Evolutionary conservation across 2,113 vertebrate genomes (phyloP).

Genomic region (Turnix velox): DNA sequence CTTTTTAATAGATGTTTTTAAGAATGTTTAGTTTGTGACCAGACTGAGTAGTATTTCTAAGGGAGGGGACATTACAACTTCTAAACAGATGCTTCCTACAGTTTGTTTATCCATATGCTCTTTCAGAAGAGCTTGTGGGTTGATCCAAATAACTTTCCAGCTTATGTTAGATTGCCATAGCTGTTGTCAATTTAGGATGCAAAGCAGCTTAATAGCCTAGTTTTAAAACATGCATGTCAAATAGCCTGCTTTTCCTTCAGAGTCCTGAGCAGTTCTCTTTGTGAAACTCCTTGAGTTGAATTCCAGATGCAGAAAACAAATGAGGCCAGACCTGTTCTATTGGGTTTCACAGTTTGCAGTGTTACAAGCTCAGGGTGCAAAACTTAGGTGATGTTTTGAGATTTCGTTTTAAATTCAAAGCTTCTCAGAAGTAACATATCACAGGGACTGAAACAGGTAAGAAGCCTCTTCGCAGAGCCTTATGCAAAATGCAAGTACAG

Average conservation of each 20-base stretch:
- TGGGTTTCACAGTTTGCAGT: not conserved
- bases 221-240: not conserved
- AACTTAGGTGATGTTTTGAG: not conserved
- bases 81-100: not conserved
- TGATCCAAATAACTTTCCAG: not conserved
- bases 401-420: not conserved
- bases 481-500: not conserved
- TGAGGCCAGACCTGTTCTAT: not conserved
- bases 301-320: not conserved
- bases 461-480: not conserved
- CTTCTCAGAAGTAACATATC: not conserved
- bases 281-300: not conserved
- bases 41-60: not conserved
- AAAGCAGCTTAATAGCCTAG: not conserved
- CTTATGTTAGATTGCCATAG: not conserved
- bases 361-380: not conserved
- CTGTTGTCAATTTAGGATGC: not conserved
- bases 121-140: not conserved
- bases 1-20: not conserved
- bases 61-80: not conserved
- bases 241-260: not conserved
- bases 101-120: not conserved
- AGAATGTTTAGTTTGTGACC: not conserved
- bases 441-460: not conserved
- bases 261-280: not conserved